Evolutionary conservation across 2,113 vertebrate species (phyloP).

Genomic region (Pachyramphus minor): DNA sequence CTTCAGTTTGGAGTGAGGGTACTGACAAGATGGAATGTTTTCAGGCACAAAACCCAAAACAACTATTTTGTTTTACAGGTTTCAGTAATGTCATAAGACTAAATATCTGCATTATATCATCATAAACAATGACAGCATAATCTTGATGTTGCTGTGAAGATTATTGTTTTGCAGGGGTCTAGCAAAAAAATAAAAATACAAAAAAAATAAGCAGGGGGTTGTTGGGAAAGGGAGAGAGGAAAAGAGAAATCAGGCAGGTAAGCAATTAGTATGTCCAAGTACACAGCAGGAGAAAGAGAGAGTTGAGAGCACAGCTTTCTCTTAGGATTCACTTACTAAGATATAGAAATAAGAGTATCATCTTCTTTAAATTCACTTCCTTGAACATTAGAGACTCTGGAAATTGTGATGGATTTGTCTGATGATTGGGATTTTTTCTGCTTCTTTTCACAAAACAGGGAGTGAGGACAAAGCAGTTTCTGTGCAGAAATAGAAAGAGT

Average conservation of each 20-base stretch:
- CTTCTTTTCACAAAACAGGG: background rate
- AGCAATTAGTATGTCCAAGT: background rate
- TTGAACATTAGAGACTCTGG: background rate
- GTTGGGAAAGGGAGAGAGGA: accelerated
- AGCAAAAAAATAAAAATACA: no score
- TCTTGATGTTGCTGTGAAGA: background rate
- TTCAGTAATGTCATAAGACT: background rate
- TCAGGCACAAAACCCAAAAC: background rate
- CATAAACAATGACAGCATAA: background rate
- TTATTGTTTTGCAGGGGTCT: background rate
- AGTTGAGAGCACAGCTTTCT: background rate
- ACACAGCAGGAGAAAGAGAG: background rate
- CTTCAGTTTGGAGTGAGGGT: background rate
- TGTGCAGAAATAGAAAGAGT: background rate
- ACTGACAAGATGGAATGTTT: background rate
- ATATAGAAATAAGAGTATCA: background rate
- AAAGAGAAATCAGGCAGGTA: background rate
- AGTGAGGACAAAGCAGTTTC: background rate
- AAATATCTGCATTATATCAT: background rate
- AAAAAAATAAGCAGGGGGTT: background rate
- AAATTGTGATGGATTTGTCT: background rate
- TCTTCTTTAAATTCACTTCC: background rate
- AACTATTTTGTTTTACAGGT: background rate
- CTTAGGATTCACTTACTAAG: background rate
- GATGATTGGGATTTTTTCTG: accelerated